phyloP scores from a whole-genome alignment of 2,797 vertebrate species.

The Eulemur coronatus region DNA sequence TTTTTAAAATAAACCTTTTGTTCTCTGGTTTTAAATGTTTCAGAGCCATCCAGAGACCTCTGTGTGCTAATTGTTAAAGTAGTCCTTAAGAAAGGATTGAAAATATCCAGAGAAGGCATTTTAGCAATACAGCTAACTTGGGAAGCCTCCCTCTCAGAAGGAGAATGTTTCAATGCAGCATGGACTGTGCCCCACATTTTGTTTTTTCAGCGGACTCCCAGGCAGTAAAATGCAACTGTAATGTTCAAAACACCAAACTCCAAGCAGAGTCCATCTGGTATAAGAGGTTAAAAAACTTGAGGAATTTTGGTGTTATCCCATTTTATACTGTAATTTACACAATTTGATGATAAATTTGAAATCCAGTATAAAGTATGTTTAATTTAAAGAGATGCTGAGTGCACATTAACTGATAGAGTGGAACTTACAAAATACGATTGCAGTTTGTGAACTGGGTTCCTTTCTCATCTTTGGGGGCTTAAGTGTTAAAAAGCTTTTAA shows the following conservation, averaged over 20 bases:
- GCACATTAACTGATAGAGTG: constrained; percentile 10
- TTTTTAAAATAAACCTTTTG: constrained; percentile 91
- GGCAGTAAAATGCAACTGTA: background rate
- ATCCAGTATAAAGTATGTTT: background rate
- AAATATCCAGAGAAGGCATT: constrained; percentile 69
- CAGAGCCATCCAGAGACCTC: constrained; percentile 76
- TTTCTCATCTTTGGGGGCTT: constrained; percentile 39
- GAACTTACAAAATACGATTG: constrained; percentile 18
- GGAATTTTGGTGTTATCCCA: background rate
- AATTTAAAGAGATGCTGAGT: constrained; percentile 46
- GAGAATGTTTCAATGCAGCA: background rate
- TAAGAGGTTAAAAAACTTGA: constrained; percentile 39
- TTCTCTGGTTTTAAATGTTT: constrained; percentile 85
- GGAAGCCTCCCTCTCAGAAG: background rate
- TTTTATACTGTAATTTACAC: constrained; percentile 32
- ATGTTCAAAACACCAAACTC: background rate
- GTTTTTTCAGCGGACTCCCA: background rate
- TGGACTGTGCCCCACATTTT: constrained; percentile 7
- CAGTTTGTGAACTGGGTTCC: constrained; percentile 75
- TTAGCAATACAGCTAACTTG: constrained; percentile 67
- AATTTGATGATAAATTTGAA: constrained; percentile 27
- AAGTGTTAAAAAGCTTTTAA: constrained; percentile 44
- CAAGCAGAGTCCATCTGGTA: background rate
- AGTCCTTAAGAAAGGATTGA: constrained; percentile 74
- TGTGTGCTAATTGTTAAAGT: constrained; percentile 82